These are phyloP conservation scores for Perizoma flavofasciatum DNA, from an alignment of 2,888 invertebrate species.

Conservation along the genomic window DNA sequence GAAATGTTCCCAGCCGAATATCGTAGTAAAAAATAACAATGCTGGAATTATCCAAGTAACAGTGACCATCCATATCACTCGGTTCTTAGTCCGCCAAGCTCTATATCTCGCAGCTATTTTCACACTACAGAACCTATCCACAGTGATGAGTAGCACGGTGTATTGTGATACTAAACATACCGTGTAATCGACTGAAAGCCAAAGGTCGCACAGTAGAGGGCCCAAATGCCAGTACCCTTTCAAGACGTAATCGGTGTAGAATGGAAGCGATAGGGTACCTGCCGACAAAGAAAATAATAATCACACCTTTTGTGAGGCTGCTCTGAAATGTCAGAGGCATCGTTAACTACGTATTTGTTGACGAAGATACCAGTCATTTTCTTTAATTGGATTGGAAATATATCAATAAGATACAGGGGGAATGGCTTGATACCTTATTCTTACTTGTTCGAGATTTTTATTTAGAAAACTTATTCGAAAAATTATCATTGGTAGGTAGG, in stretches of 20 bases:
- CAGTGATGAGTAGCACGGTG: slow-evolving; percentile 98
- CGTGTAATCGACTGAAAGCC: slow-evolving; percentile 99
- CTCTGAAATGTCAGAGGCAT: slow-evolving; percentile 32
- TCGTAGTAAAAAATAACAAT: slow-evolving; percentile 97
- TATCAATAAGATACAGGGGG: slow-evolving; percentile 3
- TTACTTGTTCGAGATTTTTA: too few species aligned
- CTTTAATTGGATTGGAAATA: slow-evolving; percentile 24
- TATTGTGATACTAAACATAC: slow-evolving; percentile 99
- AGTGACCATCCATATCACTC: slow-evolving; percentile 97
- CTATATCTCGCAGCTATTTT: slow-evolving; percentile 99
- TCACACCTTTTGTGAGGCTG: slow-evolving; percentile 34
- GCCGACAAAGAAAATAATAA: slow-evolving; percentile 56
- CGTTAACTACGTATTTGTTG: slow-evolving; percentile 26
- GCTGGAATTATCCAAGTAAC: slow-evolving; percentile 99
- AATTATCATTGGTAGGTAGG: too few species aligned
- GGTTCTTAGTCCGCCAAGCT: slow-evolving; percentile 97
- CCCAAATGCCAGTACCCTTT: slow-evolving; percentile 99
- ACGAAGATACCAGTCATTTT: slow-evolving; percentile 28
- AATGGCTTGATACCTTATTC: slow-evolving; percentile 1
- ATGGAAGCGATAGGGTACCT: slow-evolving; percentile 99
- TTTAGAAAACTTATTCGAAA: too few species aligned
- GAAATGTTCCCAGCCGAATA: slow-evolving; percentile 99
- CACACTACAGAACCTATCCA: slow-evolving; percentile 99
- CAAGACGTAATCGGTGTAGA: slow-evolving; percentile 98
- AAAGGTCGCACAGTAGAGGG: slow-evolving; percentile 97